Evolutionary conservation across 2,113 vertebrate species (phyloP), one percentile per base, ranked within the genome.

Genomic region (Psophia crepitans): DNA sequence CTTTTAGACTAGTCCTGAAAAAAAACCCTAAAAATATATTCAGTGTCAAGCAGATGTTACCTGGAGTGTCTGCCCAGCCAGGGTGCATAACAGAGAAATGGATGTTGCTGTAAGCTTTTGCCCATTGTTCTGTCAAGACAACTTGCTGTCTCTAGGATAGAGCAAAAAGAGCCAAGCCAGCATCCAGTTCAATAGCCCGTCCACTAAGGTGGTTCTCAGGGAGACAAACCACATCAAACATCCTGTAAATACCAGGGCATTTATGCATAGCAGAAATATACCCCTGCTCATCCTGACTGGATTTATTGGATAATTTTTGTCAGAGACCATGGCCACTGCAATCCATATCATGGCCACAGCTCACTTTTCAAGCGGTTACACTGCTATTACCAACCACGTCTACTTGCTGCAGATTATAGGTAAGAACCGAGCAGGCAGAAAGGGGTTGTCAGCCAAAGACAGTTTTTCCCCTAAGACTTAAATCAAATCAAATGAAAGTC

Each of bases 1-100:
- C 35, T 81, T 77, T 90, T 41, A 92, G 33, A 35, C 35, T 84
- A 80, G 83, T 46, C 26, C 32, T 53, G 37, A 23, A 71, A 61
- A 49, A 49, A 43, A 28, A 1, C 11, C 11, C 14, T 12, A 43
- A n/a, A 20, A 54, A 54, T 30, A 18, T 30, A 54, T 17, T 20
- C 44, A 58, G 13, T 20, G 12, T 74, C 68, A 90, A 37, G 76
- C 44, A 78, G 75, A 37, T 51, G 28, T 66, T 96, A 98, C 98
- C 99, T 97, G 98, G 98, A 14, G 98, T 99, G 96, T 99, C 98
- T 7, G 98, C 98, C 98, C 98, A 99, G 96, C 99, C 98, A 0
- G 98, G 99, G 63, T 98, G 98, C 98, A 98, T 98, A 28, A 96
- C 98, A 2, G 98, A 99, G 96, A 99, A 99, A 91, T 98, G 98